Conservation (phyloP, 2,888 invertebrate genomes). For the Ferdinandea cuprea region DNA sequence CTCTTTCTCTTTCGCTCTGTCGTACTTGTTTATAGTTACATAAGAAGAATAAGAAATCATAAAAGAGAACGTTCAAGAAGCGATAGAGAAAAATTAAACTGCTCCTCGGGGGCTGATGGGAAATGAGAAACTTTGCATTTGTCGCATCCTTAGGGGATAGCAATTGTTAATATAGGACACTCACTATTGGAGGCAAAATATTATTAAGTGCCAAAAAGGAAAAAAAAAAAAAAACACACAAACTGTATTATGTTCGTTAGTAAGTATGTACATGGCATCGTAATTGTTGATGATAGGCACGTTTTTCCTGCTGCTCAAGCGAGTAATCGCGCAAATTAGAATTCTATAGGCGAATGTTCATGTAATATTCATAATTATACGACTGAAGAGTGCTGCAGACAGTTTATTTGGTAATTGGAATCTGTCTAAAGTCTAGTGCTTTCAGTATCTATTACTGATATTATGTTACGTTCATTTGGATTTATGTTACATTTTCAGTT, state of each 20-base stretch:
- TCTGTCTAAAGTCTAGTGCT: too few species aligned
- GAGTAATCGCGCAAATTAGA: slow-evolving; percentile 28
- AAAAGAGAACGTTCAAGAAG: slow-evolving; percentile 20
- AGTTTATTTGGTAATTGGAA: not conserved
- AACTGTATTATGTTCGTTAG: too few species aligned
- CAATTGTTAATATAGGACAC: not conserved
- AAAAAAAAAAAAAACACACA: slow-evolving; percentile 20
- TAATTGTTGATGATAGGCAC: slow-evolving; percentile 29
- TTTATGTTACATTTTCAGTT: too few species aligned
- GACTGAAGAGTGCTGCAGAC: not conserved
- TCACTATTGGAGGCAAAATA: not conserved
- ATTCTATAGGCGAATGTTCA: slow-evolving; percentile 13
- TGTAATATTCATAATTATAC: slow-evolving; percentile 15
- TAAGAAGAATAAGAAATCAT: slow-evolving; percentile 5
- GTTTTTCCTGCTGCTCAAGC: slow-evolving; percentile 33
- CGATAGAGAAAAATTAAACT: slow-evolving; percentile 11
- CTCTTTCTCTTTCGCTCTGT: not conserved
- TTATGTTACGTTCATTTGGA: too few species aligned
- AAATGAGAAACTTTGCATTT: slow-evolving; percentile 54
- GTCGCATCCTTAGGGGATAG: slow-evolving; percentile 38
- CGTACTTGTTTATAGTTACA: too few species aligned
- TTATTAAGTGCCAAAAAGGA: slow-evolving; percentile 1
- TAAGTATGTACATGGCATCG: slow-evolving; percentile 13
- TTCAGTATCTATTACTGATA: too few species aligned
- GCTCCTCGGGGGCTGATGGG: slow-evolving; percentile 13